Evolutionary conservation across 2,888 invertebrate genomes (phyloP), one percentile per base, ranked within the genome.

Genomic region (Synanthedon vespiformis): DNA sequence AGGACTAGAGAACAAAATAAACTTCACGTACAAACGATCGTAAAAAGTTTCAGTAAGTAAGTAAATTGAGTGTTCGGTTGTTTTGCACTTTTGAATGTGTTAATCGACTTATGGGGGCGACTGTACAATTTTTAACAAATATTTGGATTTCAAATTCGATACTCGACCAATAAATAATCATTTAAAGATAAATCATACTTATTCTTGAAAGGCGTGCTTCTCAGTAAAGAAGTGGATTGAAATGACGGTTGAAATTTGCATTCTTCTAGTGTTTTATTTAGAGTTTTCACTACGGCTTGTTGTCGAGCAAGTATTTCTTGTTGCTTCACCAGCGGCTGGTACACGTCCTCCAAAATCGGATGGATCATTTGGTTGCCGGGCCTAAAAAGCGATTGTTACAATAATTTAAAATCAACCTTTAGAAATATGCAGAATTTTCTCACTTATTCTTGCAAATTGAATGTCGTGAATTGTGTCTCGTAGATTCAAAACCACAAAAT

Each of bases 281-380:
- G 60, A 5, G 70, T 80, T 53, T 81, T 84, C 40, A 88, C 73
- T 55, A 68, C 88, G 50, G 70, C 90, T 74, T 87, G 90, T 67
- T 91, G 92, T 53, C 86, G 89, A 56, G 80, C 81, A 22, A 92
- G 81, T 55, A 92, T 90, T 58, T 93, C 93, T 60, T 91, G 92
- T 57, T 95, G 92, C 55, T 90, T 91, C 34, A 93, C 91, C 65
- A 96, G 82, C 0, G 93, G 92, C 65, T 94, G 93, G 77, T 95
- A 96, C 8, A 95, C 90, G 40, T 91, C 90, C 65, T 95, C 94
- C 61, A 94, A 78, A 40, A 91, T 91, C 0, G 95, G 94, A 13
- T 92, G 89, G 55, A 90, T 89, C 82, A 92, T 89, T n/a, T 70
- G 74, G 3, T 71, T 69, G 0, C 80, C 82, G 2, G 74, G 69